Percentiles rank a stretch among this genome's conserved stretches.
Conservation (phyloP, 2,797 vertebrate genomes). For the Pachyuromys duprasi region DNA sequence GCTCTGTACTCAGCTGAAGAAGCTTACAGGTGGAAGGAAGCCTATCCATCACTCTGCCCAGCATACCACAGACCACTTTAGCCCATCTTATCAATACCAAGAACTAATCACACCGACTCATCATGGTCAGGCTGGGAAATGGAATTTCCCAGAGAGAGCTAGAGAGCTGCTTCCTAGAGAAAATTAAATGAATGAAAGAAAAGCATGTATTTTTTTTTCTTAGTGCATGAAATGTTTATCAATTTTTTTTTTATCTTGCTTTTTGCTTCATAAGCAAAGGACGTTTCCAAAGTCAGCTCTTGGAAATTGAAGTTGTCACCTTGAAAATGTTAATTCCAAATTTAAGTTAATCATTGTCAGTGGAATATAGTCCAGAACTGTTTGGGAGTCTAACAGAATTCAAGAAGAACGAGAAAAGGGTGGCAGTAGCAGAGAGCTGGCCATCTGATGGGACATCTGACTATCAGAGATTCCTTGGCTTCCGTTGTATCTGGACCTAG, state of each 20-base stretch:
- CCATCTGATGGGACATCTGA: background rate
- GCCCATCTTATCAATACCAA: background rate
- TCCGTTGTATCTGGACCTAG: background rate
- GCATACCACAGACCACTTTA: background rate
- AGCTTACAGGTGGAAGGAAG: background rate
- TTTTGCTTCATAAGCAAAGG: conserved; percentile 36
- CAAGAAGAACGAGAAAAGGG: background rate
- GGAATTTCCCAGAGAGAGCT: background rate
- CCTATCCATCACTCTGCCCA: background rate
- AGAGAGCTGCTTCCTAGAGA: background rate
- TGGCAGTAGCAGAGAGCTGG: background rate
- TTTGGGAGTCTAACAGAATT: background rate
- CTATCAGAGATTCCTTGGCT: background rate
- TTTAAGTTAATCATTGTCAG: background rate
- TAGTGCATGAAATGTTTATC: background rate
- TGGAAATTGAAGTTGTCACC: background rate
- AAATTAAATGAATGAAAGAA: background rate
- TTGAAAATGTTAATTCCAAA: conserved; percentile 41
- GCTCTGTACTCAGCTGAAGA: background rate
- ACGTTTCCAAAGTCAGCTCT: background rate
- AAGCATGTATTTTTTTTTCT: background rate
- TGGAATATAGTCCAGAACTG: background rate
- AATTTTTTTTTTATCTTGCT: background rate
- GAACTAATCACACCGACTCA: background rate
- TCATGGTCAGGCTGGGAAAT: background rate